Evolutionary conservation across 1,140 invertebrate species (phyloP).

Genomic region (Pseudomyrmex concolor): DNA sequence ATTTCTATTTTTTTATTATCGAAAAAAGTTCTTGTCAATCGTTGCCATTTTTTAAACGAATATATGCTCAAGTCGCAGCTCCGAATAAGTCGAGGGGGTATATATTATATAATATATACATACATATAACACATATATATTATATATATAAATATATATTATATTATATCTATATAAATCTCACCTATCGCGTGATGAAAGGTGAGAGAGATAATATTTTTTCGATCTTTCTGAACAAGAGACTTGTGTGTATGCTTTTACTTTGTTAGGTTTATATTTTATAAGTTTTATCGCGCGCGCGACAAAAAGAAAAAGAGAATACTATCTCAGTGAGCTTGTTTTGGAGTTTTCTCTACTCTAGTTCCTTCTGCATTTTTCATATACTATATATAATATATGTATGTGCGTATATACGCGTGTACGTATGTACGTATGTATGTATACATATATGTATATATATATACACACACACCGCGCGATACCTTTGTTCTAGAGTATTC

Average conservation of each 20-base stretch:
- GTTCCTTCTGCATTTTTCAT: constrained; percentile 38
- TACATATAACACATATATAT: constrained; percentile 70
- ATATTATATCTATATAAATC: constrained; percentile 65
- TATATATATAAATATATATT: constrained; percentile 67
- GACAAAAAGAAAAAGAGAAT: background rate
- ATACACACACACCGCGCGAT: constrained; percentile 47
- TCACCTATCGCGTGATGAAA: constrained; percentile 55
- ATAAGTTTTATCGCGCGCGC: constrained; percentile 43
- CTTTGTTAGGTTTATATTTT: constrained; percentile 52
- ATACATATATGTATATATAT: too few relatives aligned
- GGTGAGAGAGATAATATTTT: constrained; percentile 67
- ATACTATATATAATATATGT: background rate
- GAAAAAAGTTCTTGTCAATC: constrained; percentile 75
- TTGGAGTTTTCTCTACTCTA: constrained; percentile 36
- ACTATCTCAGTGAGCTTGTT: constrained; percentile 67
- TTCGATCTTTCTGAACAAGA: constrained; percentile 65
- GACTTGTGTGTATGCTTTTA: constrained; percentile 33
- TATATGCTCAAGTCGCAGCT: constrained; percentile 77
- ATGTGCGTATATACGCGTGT: too few relatives aligned
- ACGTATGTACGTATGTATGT: too few relatives aligned
- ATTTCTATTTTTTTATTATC: constrained; percentile 68
- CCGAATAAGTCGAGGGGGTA: constrained; percentile 68
- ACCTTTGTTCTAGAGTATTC: constrained; percentile 70
- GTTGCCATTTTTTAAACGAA: constrained; percentile 77
- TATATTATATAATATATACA: constrained; percentile 62